Evolutionary conservation across 2,113 vertebrate genomes (phyloP), one percentile per base, ranked within the genome.

Genomic region (Capreolus pygargus): DNA sequence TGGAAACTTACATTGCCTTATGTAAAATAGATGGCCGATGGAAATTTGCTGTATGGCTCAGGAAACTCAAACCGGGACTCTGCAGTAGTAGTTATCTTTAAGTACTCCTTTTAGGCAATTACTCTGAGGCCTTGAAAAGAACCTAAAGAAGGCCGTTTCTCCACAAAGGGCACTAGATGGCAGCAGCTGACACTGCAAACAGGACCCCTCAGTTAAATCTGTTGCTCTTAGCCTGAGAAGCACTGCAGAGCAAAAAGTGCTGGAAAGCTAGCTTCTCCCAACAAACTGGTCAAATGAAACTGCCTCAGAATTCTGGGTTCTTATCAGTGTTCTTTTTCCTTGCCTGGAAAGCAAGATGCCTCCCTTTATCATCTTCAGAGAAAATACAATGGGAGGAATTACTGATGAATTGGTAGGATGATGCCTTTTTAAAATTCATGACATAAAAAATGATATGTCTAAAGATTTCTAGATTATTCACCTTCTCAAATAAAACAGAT

Each of bases 161-260:
- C 43, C 27, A 74, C 7, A 78, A 27, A 61, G 67, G 95, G 86
- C 99, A 98, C 98, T 99, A 99, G 99, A 95, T 99, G 99, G 99
- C 99, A 99, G 99, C 98, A 99, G 94, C 96, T 95, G 95, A 98
- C 98, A 97, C 79, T 64, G 83, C 92, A 99, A 98, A 33, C 57
- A 45, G 61, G 1, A 28, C 30, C 39, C 0, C 0, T 83, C 33
- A 5, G n/a, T 88, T 14, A 57, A 94, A 83, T 86, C 89, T 0
- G 45, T 81, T 58, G 8, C 0, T 25, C 74, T 36, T 76, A 67
- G 28, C 1, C 76, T 39, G 74, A 21, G 33, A 95, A 92, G 57
- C 61, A 1, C 5, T 16, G 78, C 61, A 92, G 6, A 6, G 64
- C 2, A 0, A 0, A 43, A 45, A 70, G 2, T 67, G 61, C 28